These are phyloP conservation scores for Eriocheir sinensis DNA, from an alignment of 1,140 invertebrate genomes.

Conservation along the genomic window DNA sequence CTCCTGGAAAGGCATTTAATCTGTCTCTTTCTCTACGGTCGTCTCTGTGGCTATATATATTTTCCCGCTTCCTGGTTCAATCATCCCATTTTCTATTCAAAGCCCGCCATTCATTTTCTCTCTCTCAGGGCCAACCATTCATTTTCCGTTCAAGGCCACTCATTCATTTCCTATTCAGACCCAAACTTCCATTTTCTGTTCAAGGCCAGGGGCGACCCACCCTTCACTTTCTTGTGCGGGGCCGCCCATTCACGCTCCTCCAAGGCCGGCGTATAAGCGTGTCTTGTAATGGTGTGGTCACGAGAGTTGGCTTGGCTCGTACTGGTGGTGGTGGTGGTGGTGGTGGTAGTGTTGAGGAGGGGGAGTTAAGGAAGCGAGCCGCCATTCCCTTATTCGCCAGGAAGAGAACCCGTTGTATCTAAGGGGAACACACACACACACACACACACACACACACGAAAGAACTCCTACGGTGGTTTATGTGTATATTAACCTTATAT, in stretches of 20 bases:
- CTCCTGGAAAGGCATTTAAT: neutral
- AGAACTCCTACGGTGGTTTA: no score
- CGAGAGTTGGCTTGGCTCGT: neutral
- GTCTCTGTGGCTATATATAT: no score
- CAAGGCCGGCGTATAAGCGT: neutral
- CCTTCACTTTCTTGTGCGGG: no score
- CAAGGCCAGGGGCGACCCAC: neutral
- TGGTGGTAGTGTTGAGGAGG: no score
- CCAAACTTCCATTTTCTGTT: constrained; percentile 15
- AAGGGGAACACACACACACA: no score
- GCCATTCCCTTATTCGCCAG: no score
- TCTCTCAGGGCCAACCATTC: neutral
- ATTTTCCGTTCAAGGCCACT: constrained; percentile 2
- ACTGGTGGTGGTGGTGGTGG: no score
- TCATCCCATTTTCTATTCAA: neutral
- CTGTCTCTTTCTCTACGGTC: no score
- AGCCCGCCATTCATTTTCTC: neutral
- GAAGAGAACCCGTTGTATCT: no score
- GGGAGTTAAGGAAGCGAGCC: no score
- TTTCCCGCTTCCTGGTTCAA: neutral
- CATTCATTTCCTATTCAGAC: neutral
- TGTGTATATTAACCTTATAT: no score
- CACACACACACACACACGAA: no score
- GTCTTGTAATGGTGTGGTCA: neutral
- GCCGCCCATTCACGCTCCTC: neutral